These are phyloP conservation scores for Coluber constrictor DNA, from an alignment of 2,797 vertebrate genomes.

Conservation along the genomic window DNA sequence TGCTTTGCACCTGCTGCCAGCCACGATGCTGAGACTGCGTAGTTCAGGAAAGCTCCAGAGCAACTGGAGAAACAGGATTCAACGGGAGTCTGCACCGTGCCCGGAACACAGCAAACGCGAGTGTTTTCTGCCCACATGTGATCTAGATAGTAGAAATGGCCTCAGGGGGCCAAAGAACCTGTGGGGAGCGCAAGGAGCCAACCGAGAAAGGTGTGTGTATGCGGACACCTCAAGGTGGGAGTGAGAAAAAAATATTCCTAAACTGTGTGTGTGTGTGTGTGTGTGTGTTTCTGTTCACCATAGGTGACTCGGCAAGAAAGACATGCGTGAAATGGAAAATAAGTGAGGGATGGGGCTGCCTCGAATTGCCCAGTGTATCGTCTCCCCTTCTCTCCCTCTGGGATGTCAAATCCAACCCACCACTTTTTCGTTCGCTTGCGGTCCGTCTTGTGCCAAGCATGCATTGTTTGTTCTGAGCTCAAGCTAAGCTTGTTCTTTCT, in stretches of 20 bases:
- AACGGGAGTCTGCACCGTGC: neutral
- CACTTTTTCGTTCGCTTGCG: neutral
- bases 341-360: too few species aligned
- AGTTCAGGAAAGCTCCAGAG: neutral
- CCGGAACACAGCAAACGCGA: neutral
- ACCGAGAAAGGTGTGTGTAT: neutral
- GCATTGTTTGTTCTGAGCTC: neutral
- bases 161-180: neutral
- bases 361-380: too few species aligned
- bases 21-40: neutral
- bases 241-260: neutral
- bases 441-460: neutral
- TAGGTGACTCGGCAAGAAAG: neutral
- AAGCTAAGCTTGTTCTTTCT: slow-evolving; percentile 16
- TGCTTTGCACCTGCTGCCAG: neutral
- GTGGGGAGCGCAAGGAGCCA: neutral
- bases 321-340: neutral
- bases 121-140: neutral
- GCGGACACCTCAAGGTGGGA: neutral
- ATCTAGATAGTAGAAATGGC: neutral
- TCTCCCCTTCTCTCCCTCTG: too few species aligned
- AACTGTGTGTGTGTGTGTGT: too few species aligned
- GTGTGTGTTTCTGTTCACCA: too few species aligned
- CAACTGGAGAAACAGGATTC: neutral
- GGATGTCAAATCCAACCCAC: neutral